Evolutionary conservation across 2,888 invertebrate species (phyloP), one percentile per base, ranked within the genome.

Genomic region (Ormyrus thymus): DNA sequence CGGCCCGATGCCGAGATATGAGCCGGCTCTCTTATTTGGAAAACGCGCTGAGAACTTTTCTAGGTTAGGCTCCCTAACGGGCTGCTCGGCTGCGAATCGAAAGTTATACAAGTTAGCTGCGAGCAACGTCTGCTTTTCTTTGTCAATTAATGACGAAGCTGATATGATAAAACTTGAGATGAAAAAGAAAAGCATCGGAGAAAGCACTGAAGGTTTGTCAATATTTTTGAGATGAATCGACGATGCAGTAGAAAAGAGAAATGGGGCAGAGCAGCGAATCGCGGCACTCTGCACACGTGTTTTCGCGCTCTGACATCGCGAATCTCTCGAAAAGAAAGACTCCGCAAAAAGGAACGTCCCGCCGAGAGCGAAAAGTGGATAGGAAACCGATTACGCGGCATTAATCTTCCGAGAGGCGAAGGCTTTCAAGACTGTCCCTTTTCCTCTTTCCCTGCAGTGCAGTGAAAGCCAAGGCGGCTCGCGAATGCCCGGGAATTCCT

Each of bases 381-480:
- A 61, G 72, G 72, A 78, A 78, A 78, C 53, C 72, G 78, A 78
- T 73, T 73, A 73, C 61, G 73, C 62, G 66, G 50, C 62, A 62
- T 78, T 78, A 78, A 78, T 78, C 73, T 73, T 78, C 15, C 15
- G 46, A 15, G 51, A 56, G 10, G n/a, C 45, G 46, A 7, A 50
- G 65, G 29, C 11, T 9, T 29, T 65, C 65, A 56, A 15, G 46
- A 15, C 51, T 61, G 11, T 70, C 59, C 15, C 15, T 55, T 50
- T 65, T 53, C 9, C 43, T 46, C 11, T 50, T 6, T 51, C 11
- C 9, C 13, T 13, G 10, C 29, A 29, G 29, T 29, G 29, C 29
- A 29, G 3, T 29, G 29, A 29, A 4, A 29, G 29, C 29, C 29
- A 29, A 29, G 29, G 29, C 29, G 29, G 4, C 1, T 48, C 53